Base-by-base conservation (phyloP, 2,888 invertebrate genomes). In the Muschampia plurimacula region DNA sequence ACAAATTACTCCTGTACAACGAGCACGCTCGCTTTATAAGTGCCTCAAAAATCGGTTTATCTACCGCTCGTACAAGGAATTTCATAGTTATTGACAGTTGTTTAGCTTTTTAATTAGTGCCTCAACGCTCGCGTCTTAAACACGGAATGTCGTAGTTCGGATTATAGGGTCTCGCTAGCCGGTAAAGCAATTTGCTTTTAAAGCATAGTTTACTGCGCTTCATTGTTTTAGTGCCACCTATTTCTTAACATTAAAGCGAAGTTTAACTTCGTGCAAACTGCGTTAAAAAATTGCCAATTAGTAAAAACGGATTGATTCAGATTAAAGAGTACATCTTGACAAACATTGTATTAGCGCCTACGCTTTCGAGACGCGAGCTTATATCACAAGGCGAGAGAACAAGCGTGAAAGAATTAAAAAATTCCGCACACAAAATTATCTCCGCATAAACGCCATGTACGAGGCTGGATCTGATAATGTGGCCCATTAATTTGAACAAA, bases 391-490 rank as follows among this genome's bases (percentile, higher is more conserved):
- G 79, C 80, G 52, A 82, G 77, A 78, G 81, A 82, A 82, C 83
- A 84, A 84, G 83, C 83, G 84, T 83, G 83, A 87, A 89, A 81
- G 84, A 86, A 89, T 84, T 87, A 87, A 88, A 90, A 89, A 88
- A 86, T 81, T 86, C 84, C 84, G 84, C 83, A 87, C 89, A 91
- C 89, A 92, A 92, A 93, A 93, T 94, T 93, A 94, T 94, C 94
- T 93, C 87, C 87, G 86, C 90, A 93, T 94, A 94, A 94, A 93
- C 92, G 94, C 92, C 93, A 92, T 93, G 94, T 93, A 91, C 91
- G 86, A 87, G 89, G 83, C 87, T 86, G 89, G 90, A 94, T 94
- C 94, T 91, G 94, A 94, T 94, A 94, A 94, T 94, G 93, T 84
- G 86, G 82, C 85, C 92, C 93, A 94, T 94, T 94, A 94, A 94